Evolutionary conservation across 1,140 invertebrate species (phyloP).

Genomic region (Catajapyx aquilonaris): DNA sequence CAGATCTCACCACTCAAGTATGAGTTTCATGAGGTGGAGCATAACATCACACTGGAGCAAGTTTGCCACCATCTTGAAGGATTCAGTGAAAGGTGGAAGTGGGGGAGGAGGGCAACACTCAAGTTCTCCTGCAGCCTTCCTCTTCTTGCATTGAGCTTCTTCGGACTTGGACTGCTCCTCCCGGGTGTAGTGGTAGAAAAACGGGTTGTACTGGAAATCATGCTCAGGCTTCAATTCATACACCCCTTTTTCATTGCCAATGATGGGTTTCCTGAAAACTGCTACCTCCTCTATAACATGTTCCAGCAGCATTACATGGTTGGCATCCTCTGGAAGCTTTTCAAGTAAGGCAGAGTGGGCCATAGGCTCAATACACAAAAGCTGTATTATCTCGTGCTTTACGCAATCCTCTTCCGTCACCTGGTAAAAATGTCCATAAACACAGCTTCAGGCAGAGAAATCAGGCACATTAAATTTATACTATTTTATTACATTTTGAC

Average conservation of each 20-base stretch:
- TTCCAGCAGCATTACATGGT: constrained; percentile 66
- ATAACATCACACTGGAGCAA: constrained; percentile 81
- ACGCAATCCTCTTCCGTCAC: constrained; percentile 59
- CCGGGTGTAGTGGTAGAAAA: constrained; percentile 93
- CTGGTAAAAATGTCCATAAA: too few relatives aligned
- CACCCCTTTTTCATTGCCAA: constrained; percentile 49
- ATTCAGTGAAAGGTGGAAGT: constrained; percentile 50
- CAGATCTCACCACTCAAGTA: constrained; percentile 34
- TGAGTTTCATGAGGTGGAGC: constrained; percentile 55
- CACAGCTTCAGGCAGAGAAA: too few relatives aligned
- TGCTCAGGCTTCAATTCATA: constrained; percentile 73
- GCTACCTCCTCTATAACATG: constrained; percentile 76
- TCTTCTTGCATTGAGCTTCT: constrained; percentile 62
- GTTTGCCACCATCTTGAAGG: constrained; percentile 57
- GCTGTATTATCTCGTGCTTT: constrained; percentile 91
- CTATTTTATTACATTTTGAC: too few relatives aligned
- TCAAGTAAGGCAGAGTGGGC: constrained; percentile 80
- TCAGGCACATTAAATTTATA: too few relatives aligned
- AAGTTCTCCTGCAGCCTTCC: constrained; percentile 49
- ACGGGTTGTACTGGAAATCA: constrained; percentile 79
- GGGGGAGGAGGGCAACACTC: constrained; percentile 82
- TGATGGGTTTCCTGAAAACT: constrained; percentile 61
- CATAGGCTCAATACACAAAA: constrained; percentile 81
- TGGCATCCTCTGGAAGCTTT: constrained; percentile 65
- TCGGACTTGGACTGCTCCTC: constrained; percentile 89